Conservation (phyloP, 2,888 invertebrate species). For the Ferrisia virgata region DNA sequence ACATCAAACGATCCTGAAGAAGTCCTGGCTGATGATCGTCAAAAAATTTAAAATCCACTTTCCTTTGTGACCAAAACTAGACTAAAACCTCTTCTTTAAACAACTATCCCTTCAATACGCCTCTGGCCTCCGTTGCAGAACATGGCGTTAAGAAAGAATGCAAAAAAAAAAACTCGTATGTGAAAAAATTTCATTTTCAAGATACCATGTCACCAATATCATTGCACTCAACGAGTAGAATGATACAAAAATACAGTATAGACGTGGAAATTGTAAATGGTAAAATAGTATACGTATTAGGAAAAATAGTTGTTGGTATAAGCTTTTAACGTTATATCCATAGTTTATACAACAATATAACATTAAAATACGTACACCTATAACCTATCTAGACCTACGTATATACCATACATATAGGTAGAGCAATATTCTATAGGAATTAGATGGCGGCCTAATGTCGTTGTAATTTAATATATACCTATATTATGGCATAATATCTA, state of each 20-base stretch:
- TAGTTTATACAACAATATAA: not conserved
- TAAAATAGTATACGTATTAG: not conserved
- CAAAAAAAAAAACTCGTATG: no score
- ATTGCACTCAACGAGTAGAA: not conserved
- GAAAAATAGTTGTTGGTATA: not conserved
- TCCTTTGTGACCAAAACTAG: no score
- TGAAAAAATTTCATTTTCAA: not conserved
- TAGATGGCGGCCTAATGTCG: conserved; percentile 9
- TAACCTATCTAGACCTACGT: no score
- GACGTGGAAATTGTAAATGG: not conserved
- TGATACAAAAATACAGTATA: not conserved
- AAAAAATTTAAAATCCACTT: no score
- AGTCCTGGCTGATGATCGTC: no score
- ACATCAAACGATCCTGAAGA: no score
- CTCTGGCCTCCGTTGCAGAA: no score
- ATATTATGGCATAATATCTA: conserved; percentile 8
- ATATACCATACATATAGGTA: no score
- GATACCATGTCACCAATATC: not conserved
- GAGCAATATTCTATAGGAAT: not conserved
- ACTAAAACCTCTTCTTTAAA: no score
- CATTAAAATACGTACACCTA: not conserved
- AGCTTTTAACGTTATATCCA: not conserved
- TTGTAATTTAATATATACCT: conserved; percentile 9
- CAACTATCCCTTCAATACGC: no score
- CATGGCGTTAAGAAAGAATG: no score